A percentile compares a stretch with the other conserved stretches of the same genome.
phyloP scores from a whole-genome alignment of 2,113 vertebrate genomes.

The Dendropsophus ebraccatus region DNA sequence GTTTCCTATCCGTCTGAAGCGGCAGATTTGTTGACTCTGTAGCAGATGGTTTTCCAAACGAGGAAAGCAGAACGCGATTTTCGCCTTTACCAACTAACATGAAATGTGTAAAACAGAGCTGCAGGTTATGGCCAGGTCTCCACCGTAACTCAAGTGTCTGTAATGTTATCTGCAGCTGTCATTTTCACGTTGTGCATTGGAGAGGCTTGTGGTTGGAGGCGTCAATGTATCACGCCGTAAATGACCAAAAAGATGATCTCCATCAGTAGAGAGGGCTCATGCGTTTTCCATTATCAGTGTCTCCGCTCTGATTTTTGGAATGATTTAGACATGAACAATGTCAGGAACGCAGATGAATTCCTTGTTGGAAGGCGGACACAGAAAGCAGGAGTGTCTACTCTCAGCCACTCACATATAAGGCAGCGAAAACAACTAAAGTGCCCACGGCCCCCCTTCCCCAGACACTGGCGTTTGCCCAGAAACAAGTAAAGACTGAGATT shows the following conservation, averaged over 20 bases:
- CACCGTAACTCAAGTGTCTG: background rate
- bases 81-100: background rate
- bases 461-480: background rate
- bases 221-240: constrained; percentile 12
- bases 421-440: background rate
- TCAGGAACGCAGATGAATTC: constrained; percentile 28
- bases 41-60: background rate
- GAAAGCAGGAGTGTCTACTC: background rate
- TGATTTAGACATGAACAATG: background rate
- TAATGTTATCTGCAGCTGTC: background rate
- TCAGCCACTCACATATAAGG: constrained; percentile 1
- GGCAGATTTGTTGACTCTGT: background rate
- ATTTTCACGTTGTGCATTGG: background rate
- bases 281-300: background rate
- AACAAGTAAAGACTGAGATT: background rate
- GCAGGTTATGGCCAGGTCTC: background rate
- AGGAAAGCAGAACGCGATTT: background rate
- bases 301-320: constrained; percentile 6
- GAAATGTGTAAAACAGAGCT: background rate
- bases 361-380: constrained; percentile 5
- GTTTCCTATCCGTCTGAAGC: background rate
- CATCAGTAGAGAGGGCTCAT: background rate
- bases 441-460: background rate
- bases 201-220: background rate
- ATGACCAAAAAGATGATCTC: background rate